These are phyloP conservation scores for Hipparchia sbordonii DNA, from an alignment of 2,888 invertebrate species.

Conservation along the genomic window DNA sequence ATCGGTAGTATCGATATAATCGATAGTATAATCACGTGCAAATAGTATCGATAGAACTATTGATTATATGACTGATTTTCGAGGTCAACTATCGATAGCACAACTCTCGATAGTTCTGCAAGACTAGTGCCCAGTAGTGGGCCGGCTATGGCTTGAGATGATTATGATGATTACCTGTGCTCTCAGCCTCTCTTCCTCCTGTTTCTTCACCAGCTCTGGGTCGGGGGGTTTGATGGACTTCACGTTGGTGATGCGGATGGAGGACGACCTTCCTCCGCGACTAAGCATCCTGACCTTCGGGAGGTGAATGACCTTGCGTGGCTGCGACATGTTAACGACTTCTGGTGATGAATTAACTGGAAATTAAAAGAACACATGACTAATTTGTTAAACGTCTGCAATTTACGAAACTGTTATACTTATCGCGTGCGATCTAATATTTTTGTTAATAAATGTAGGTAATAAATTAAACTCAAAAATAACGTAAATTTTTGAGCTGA, in stretches of 20 bases:
- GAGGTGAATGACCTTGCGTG: slow-evolving; percentile 63
- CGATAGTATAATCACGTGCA: too few relatives aligned
- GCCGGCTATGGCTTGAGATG: background rate
- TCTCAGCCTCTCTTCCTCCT: slow-evolving; percentile 66
- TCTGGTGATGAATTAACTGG: slow-evolving; percentile 54
- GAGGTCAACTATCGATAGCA: too few relatives aligned
- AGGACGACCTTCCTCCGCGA: slow-evolving; percentile 53
- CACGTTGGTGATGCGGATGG: slow-evolving; percentile 70
- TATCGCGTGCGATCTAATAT: too few relatives aligned
- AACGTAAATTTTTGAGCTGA: too few relatives aligned
- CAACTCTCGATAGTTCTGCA: too few relatives aligned
- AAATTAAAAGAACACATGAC: slow-evolving; percentile 11
- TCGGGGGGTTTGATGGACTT: slow-evolving; percentile 69
- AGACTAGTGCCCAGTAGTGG: too few relatives aligned
- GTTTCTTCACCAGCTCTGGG: slow-evolving; percentile 59
- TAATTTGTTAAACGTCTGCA: background rate
- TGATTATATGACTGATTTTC: too few relatives aligned
- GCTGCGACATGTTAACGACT: slow-evolving; percentile 49
- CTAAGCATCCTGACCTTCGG: slow-evolving; percentile 70
- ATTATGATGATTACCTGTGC: slow-evolving; percentile 56
- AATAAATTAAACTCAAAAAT: too few relatives aligned
- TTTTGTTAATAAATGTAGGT: too few relatives aligned
- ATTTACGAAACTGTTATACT: too few relatives aligned
- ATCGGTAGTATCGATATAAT: too few relatives aligned
- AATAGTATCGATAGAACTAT: too few relatives aligned